A percentile compares a stretch with the other conserved stretches of the same genome.
phyloP scores from a whole-genome alignment of 2,888 invertebrate species.

The Drosophila hamatofila region DNA sequence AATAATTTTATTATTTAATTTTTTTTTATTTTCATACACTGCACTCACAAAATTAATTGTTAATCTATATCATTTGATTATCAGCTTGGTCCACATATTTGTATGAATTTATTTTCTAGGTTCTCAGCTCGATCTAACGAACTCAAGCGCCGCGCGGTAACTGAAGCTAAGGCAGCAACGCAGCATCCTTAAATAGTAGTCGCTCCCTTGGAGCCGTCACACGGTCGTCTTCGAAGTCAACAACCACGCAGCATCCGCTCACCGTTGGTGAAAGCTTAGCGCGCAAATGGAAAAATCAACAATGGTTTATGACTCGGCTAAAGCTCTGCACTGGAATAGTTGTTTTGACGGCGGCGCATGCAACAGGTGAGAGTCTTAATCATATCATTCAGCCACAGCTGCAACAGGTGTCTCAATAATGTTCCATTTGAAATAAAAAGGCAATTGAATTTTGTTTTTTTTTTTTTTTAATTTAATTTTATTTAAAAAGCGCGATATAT shows the following conservation, averaged over 20 bases:
- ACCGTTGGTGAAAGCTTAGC: slow-evolving; percentile 54
- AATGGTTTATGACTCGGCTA: slow-evolving; percentile 46
- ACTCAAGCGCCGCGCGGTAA: slow-evolving; percentile 83
- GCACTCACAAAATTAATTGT: slow-evolving; percentile 22
- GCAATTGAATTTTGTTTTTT: not conserved
- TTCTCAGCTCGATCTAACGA: slow-evolving; percentile 75
- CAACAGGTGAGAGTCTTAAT: slow-evolving; percentile 33
- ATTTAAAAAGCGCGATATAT: slow-evolving; percentile 38
- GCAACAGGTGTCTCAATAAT: slow-evolving; percentile 28
- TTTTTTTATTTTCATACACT: slow-evolving; percentile 20
- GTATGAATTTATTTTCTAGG: slow-evolving; percentile 18
- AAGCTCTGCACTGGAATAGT: slow-evolving; percentile 51
- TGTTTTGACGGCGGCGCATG: slow-evolving; percentile 31
- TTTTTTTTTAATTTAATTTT: not conserved
- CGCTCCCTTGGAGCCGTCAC: slow-evolving; percentile 37
- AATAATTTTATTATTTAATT: slow-evolving; percentile 4
- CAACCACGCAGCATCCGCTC: slow-evolving; percentile 54
- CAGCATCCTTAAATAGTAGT: slow-evolving; percentile 84
- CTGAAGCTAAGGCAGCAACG: slow-evolving; percentile 81
- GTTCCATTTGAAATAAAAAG: not conserved
- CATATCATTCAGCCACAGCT: not conserved
- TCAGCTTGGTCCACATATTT: slow-evolving; percentile 52
- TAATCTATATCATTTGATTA: slow-evolving; percentile 46
- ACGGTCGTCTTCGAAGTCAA: slow-evolving; percentile 51
- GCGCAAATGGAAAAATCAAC: slow-evolving; percentile 21